Evolutionary conservation across 2,113 vertebrate genomes (phyloP), one percentile per base, ranked within the genome.

Genomic region (Deroptyus accipitrinus): DNA sequence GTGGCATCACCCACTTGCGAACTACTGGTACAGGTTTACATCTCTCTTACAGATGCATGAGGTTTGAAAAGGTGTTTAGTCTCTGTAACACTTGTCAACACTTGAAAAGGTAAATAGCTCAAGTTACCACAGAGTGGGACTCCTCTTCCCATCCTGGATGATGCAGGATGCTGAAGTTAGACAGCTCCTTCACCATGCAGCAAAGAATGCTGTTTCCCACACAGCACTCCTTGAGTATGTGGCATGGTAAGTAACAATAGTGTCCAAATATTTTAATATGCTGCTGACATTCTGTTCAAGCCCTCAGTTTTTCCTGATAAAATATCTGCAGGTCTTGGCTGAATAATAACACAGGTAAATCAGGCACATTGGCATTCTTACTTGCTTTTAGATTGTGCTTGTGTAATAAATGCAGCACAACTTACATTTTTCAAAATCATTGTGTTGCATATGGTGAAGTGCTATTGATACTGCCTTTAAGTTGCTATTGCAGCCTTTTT

Each of bases 171-270:
- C 11, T 66, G 31, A 62, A 87, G 17, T 33, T 39, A 33, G 16
- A 13, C 28, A 46, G 24, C 35, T 76, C 4, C 70, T 48, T n/a
- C 30, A 35, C 5, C 8, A 31, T 0, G 0, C 0, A 8, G 39
- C 9, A 77, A 80, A 72, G 63, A 3, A 1, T 1, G 17, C 11
- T 33, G 6, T 49, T 90, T 17, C 14, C 6, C 39, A 4, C 7
- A 19, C 33, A 17, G 7, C 2, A 5, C 4, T 87, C 13, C 27
- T 48, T 62, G 63, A 68, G 28, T 42, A 61, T 2, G 1, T 48
- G 20, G 6, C 13, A 17, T 24, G 13, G 17, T 49, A 52, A 90
- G 13, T 64, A 83, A 62, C 8, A 61, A 41, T 3, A 49, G 3
- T 19, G 7, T 68, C 23, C 11, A 6, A 2, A 1, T 39, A 37